Conservation (phyloP, 2,113 vertebrate species). For the Anguilla japonica region DNA sequence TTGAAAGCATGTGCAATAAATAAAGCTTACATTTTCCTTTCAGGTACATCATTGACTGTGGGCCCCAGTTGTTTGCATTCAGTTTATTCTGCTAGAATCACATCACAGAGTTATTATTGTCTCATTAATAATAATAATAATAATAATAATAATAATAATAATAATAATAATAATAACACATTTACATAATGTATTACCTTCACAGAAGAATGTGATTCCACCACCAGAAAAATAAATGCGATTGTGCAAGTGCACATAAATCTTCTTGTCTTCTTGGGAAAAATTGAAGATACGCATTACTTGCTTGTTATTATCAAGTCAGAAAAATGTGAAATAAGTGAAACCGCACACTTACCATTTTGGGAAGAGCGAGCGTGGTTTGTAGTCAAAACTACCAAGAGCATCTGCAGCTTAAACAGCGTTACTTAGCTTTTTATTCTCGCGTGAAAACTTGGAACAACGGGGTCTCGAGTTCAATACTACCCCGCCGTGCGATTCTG, state of each 20-base stretch:
- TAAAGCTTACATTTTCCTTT: slow-evolving; percentile 72
- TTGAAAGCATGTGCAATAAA: not conserved
- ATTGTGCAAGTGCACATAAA: slow-evolving; percentile 53
- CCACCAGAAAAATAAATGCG: slow-evolving; percentile 49
- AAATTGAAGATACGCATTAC: not conserved
- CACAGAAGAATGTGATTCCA: slow-evolving; percentile 50
- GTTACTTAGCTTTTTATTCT: slow-evolving; percentile 46
- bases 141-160: not conserved
- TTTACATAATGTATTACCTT: slow-evolving; percentile 58
- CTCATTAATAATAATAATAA: not conserved
- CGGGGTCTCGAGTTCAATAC: slow-evolving; percentile 58
- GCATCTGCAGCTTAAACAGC: slow-evolving; percentile 22
- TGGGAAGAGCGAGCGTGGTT: not conserved
- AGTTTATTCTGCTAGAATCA: slow-evolving; percentile 39
- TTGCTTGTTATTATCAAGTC: not conserved
- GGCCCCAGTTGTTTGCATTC: slow-evolving; percentile 65
- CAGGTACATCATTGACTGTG: slow-evolving; percentile 76
- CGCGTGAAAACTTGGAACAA: slow-evolving; percentile 37
- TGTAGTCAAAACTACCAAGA: slow-evolving; percentile 11
- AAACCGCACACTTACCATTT: slow-evolving; percentile 40
- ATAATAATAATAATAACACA: not conserved
- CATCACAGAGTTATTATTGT: slow-evolving; percentile 2
- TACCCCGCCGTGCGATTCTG: slow-evolving; percentile 42
- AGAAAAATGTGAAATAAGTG: not conserved
- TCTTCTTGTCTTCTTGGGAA: slow-evolving; percentile 46